Evolutionary conservation across 2,888 invertebrate species (phyloP).

Genomic region (Teinopalpus imperialis): DNA sequence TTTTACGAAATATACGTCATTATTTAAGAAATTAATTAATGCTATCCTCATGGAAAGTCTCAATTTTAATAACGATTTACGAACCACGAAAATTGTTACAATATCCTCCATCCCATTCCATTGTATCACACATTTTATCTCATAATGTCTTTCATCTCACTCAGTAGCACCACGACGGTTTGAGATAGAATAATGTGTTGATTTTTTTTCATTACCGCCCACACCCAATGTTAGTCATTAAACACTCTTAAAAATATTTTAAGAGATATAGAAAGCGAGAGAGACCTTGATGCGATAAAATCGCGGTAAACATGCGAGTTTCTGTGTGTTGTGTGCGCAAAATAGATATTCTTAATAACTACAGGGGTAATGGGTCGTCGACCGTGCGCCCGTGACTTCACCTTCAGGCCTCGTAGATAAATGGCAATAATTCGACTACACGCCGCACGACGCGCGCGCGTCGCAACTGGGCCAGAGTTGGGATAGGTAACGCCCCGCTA

Average conservation of each 20-base stretch:
- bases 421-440: slow-evolving; percentile 60
- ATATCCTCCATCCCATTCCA: no score
- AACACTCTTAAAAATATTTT: slow-evolving; percentile 16
- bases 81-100: no score
- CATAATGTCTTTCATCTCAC: no score
- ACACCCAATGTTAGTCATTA: neutral
- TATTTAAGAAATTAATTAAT: no score
- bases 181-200: no score
- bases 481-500: slow-evolving; percentile 45
- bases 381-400: slow-evolving; percentile 72
- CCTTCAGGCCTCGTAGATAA: slow-evolving; percentile 68
- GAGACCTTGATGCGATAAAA: slow-evolving; percentile 38
- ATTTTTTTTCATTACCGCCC: no score
- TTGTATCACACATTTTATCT: no score
- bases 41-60: no score
- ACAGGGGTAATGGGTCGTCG: slow-evolving; percentile 57
- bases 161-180: no score
- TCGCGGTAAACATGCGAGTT: slow-evolving; percentile 36
- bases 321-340: slow-evolving; percentile 38
- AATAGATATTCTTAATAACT: slow-evolving; percentile 64
- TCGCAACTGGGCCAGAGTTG: slow-evolving; percentile 49
- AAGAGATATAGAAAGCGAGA: slow-evolving; percentile 27
- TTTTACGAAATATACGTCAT: no score
- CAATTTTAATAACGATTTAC: no score
- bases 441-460: slow-evolving; percentile 37